Evolutionary conservation across 2,888 invertebrate genomes (phyloP).

Genomic region (Neoaliturus tenellus): DNA sequence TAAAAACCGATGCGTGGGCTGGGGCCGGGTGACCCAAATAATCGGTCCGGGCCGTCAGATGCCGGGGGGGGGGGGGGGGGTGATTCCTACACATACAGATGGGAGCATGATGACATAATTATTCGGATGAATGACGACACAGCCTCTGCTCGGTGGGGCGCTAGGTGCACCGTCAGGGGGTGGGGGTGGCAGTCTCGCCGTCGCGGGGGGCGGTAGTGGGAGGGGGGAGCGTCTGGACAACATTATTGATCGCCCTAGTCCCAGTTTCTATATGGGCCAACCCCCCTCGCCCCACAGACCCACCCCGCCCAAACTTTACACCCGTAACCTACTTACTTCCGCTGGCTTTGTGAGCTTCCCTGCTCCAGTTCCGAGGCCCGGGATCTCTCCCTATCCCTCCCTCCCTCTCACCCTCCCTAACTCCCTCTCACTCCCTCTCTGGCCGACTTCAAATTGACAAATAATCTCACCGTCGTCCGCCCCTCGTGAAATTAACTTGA

Average conservation of each 20-base stretch:
- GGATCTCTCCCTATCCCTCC: too few species aligned
- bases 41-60: too few species aligned
- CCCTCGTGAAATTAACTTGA: background rate
- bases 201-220: conserved; percentile 32
- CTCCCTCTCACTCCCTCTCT: background rate
- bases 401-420: too few species aligned
- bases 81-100: conserved; percentile 13
- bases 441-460: background rate
- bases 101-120: conserved; percentile 44
- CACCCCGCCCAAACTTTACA: conserved; percentile 54
- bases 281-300: conserved; percentile 41
- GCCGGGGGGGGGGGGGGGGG: too few species aligned
- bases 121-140: conserved; percentile 46
- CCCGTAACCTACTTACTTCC: conserved; percentile 55
- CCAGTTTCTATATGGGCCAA: conserved; percentile 59
- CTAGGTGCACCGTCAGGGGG: background rate
- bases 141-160: background rate
- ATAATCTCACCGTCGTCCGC: background rate
- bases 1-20: background rate
- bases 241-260: conserved; percentile 61
- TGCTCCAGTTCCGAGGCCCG: conserved; percentile 36
- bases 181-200: conserved; percentile 28
- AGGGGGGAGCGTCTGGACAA: conserved; percentile 55
- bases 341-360: conserved; percentile 6
- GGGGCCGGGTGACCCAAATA: conserved; percentile 33